Evolutionary conservation across 2,113 vertebrate genomes (phyloP).

Genomic region (Hiodon tergisus): DNA sequence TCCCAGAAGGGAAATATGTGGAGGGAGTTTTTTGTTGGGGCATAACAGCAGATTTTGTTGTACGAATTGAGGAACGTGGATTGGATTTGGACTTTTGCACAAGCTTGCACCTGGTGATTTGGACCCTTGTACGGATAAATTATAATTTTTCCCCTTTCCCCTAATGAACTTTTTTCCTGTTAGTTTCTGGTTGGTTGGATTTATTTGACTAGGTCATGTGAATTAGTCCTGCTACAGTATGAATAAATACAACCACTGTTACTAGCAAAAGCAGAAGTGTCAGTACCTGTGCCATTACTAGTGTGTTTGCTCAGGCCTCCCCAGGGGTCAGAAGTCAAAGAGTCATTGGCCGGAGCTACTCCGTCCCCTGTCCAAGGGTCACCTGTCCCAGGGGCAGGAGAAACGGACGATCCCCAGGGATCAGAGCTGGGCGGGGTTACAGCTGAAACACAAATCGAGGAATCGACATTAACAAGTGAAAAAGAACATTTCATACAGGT

Average conservation of each 20-base stretch:
- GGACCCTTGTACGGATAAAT: no score
- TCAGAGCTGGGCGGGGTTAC: constrained; percentile 68
- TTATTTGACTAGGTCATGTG: no score
- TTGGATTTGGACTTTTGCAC: no score
- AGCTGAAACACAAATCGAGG: constrained; percentile 52
- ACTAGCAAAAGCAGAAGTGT: background rate
- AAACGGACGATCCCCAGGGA: constrained; percentile 66
- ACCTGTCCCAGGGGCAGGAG: constrained; percentile 58
- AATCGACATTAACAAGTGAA: constrained; percentile 31
- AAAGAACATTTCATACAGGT: no score
- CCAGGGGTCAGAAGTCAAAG: constrained; percentile 65
- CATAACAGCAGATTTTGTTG: no score
- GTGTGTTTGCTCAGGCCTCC: constrained; percentile 66
- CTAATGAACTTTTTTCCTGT: no score
- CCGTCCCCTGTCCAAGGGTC: constrained; percentile 68
- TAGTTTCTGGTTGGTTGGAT: background rate
- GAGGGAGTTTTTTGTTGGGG: no score
- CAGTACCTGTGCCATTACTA: constrained; percentile 70
- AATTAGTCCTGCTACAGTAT: no score
- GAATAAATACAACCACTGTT: background rate
- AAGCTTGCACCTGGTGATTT: no score
- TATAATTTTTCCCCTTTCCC: no score
- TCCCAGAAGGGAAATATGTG: no score
- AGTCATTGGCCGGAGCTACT: constrained; percentile 57
- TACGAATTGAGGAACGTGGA: no score